Evolutionary conservation across 2,888 invertebrate genomes (phyloP).

Genomic region (Ormyrus labotus): DNA sequence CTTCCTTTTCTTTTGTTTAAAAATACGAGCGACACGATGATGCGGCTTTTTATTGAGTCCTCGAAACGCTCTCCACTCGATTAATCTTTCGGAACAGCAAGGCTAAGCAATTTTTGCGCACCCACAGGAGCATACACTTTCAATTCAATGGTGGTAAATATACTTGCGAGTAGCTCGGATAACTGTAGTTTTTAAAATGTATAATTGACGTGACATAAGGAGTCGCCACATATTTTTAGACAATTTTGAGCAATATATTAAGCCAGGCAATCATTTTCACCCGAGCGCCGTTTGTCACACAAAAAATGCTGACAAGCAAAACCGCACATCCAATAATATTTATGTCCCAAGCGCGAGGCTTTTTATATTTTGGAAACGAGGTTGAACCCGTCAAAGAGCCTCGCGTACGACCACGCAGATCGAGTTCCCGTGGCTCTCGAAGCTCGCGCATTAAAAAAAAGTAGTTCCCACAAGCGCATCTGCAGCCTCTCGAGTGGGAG

Average conservation of each 20-base stretch:
- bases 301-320: slow-evolving; percentile 28
- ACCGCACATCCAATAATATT: slow-evolving; percentile 47
- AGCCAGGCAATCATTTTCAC: slow-evolving; percentile 7
- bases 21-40: not conserved
- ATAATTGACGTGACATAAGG: not conserved
- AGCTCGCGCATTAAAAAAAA: slow-evolving; percentile 1
- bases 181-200: not conserved
- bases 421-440: slow-evolving; percentile 25
- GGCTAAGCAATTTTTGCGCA: not conserved
- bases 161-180: too few species aligned
- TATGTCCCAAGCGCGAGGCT: slow-evolving; percentile 27
- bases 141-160: not conserved
- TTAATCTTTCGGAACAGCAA: not conserved
- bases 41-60: slow-evolving; percentile 3
- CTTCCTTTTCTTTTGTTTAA: not conserved
- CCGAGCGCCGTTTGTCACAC: slow-evolving; percentile 39
- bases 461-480: not conserved
- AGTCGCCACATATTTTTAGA: slow-evolving; percentile 12
- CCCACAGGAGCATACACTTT: slow-evolving; percentile 1
- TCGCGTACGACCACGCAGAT: slow-evolving; percentile 5
- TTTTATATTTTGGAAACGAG: slow-evolving; percentile 46
- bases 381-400: slow-evolving; percentile 39
- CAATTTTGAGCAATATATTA: slow-evolving; percentile 3
- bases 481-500: not conserved
- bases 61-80: not conserved